Conservation (phyloP, 2,113 vertebrate species). For the Notarius lentiginosus region DNA sequence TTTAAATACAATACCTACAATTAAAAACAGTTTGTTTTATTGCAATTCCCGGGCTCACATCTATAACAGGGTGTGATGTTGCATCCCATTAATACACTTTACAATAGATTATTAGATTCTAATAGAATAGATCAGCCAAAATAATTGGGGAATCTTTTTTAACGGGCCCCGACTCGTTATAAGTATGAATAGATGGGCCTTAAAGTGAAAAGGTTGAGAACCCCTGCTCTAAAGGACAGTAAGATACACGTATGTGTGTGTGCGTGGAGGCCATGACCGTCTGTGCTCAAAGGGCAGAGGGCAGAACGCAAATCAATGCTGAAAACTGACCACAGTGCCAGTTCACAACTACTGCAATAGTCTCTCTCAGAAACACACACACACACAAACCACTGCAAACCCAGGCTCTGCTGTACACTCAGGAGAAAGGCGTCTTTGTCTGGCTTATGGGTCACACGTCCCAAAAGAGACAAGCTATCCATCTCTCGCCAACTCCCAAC, state of each 20-base stretch:
- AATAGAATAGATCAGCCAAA: too few species aligned
- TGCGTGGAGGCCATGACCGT: slow-evolving; percentile 24
- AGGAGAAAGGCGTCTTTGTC: slow-evolving; percentile 36
- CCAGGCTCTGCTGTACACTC: background rate
- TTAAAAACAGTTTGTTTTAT: too few species aligned
- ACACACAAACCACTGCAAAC: slow-evolving; percentile 12
- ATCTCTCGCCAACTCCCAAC: slow-evolving; percentile 1
- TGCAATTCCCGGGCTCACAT: too few species aligned
- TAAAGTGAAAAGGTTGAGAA: too few species aligned
- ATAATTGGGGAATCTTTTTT: too few species aligned
- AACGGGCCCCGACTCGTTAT: too few species aligned
- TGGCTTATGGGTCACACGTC: slow-evolving; percentile 14
- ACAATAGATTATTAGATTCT: too few species aligned
- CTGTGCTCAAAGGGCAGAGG: slow-evolving; percentile 24
- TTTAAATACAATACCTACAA: too few species aligned
- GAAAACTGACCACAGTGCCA: background rate
- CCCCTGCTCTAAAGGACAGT: background rate
- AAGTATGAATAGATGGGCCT: too few species aligned
- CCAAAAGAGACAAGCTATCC: slow-evolving; percentile 7
- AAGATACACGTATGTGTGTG: slow-evolving; percentile 1
- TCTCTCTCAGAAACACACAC: background rate
- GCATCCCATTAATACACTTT: too few species aligned
- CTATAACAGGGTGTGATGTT: too few species aligned
- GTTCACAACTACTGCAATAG: slow-evolving; percentile 17
- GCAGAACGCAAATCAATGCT: slow-evolving; percentile 23